Percentiles rank a stretch among this genome's conserved stretches.
These are phyloP conservation scores for Tetragonula carbonaria DNA, from an alignment of 2,888 invertebrate genomes.

Conservation along the genomic window DNA sequence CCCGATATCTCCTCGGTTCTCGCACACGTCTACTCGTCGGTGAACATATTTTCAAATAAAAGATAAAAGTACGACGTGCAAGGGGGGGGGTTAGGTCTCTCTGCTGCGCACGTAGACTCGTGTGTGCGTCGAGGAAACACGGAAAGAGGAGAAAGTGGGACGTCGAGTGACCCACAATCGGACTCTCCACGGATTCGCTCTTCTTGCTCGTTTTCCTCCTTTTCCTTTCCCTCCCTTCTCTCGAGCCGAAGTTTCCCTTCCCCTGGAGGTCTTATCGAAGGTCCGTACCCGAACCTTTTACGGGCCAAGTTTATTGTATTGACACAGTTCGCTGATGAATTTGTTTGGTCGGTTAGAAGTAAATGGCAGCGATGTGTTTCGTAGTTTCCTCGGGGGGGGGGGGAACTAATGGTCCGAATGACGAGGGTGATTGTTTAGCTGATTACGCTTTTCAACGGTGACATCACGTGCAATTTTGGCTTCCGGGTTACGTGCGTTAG, in stretches of 20 bases:
- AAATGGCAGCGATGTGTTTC: not conserved
- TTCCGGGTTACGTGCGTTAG: not conserved
- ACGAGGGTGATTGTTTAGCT: not conserved
- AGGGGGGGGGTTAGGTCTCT: not conserved
- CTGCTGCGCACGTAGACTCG: constrained; percentile 28
- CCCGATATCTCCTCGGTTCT: no score
- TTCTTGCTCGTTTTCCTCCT: constrained; percentile 22
- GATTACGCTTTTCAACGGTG: not conserved
- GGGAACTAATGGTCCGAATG: not conserved
- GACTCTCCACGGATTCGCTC: constrained; percentile 27
- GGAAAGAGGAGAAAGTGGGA: constrained; percentile 80
- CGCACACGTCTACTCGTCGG: not conserved
- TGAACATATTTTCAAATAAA: not conserved
- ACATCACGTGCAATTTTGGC: not conserved
- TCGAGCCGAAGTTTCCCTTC: constrained; percentile 8
- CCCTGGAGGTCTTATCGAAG: constrained; percentile 18
- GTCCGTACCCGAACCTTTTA: constrained; percentile 26
- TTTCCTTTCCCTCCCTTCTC: constrained; percentile 14
- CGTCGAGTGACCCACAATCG: constrained; percentile 73
- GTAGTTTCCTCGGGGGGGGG: not conserved
- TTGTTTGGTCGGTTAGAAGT: constrained; percentile 6
- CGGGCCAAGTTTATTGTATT: constrained; percentile 33
- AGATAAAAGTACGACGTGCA: not conserved
- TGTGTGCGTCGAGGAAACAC: constrained; percentile 13
- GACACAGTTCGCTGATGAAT: constrained; percentile 21